Conservation (phyloP, 2,888 invertebrate species). For the Habrosyne pyritoides region DNA sequence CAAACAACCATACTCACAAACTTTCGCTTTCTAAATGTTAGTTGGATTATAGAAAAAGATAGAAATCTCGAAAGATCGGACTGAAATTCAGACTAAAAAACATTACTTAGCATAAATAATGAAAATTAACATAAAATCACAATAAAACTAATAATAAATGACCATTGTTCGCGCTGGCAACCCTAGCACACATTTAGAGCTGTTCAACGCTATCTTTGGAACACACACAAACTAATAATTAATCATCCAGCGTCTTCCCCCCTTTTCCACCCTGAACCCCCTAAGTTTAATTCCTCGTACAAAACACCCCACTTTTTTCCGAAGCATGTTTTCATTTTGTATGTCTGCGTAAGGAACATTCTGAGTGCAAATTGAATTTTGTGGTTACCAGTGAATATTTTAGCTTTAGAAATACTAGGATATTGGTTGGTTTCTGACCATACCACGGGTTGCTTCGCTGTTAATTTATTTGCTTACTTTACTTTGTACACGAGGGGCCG, state of each 20-base stretch:
- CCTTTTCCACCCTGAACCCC: constrained; percentile 49
- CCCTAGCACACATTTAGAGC: constrained; percentile 9
- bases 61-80: no score
- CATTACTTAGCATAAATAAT: no score
- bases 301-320: constrained; percentile 71
- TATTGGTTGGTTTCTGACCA: constrained; percentile 63
- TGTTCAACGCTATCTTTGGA: constrained; percentile 62
- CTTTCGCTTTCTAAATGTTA: no score
- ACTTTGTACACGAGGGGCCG: constrained; percentile 4
- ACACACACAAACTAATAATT: constrained; percentile 83
- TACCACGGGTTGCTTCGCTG: constrained; percentile 13
- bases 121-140: not conserved
- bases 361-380: constrained; percentile 80
- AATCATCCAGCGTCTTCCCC: constrained; percentile 78
- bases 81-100: no score
- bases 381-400: constrained; percentile 79
- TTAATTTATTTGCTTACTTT: constrained; percentile 21
- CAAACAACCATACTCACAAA: no score
- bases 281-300: constrained; percentile 78
- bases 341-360: constrained; percentile 63
- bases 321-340: constrained; percentile 77
- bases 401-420: constrained; percentile 49
- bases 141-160: no score
- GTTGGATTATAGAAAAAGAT: no score
- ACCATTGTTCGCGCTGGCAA: no score